A percentile compares a stretch with the other conserved stretches of the same genome.
These are phyloP conservation scores for Orthosia gracilis DNA, from an alignment of 2,888 invertebrate species.

Conservation along the genomic window DNA sequence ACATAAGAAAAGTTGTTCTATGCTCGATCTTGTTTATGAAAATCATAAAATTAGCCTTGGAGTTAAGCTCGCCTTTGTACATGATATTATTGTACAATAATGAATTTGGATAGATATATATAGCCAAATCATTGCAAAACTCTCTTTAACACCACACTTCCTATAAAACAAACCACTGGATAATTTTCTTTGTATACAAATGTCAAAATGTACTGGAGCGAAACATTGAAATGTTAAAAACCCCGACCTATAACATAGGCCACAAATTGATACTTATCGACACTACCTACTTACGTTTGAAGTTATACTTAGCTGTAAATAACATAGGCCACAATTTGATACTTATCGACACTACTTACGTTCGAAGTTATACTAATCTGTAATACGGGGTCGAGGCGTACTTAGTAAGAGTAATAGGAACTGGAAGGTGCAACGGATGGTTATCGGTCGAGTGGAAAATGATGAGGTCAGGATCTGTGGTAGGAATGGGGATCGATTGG, in stretches of 20 bases:
- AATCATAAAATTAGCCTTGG: too few relatives aligned
- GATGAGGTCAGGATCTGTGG: conserved; percentile 21
- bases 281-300: conserved; percentile 27
- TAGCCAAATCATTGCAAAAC: conserved; percentile 6
- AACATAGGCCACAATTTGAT: conserved; percentile 56
- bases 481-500: too few relatives aligned
- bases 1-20: not conserved
- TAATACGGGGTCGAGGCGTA: conserved; percentile 15
- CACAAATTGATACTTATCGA: conserved; percentile 58
- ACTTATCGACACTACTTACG: conserved; percentile 46
- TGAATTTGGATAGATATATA: too few relatives aligned
- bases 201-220: conserved; percentile 49
- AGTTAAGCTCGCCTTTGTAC: too few relatives aligned
- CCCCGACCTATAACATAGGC: conserved; percentile 51
- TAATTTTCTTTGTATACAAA: conserved; percentile 44
- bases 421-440: conserved; percentile 12
- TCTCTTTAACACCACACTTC: not conserved
- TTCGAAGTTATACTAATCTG: conserved; percentile 31
- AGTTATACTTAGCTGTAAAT: conserved; percentile 34
- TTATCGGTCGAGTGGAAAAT: conserved; percentile 16
- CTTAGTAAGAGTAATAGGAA: conserved; percentile 36
- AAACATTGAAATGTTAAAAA: conserved; percentile 57
- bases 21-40: too few relatives aligned
- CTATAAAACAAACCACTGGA: not conserved
- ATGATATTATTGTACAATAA: too few relatives aligned